phyloP scores from a whole-genome alignment of 2,797 vertebrate species.

The Danio choprae region DNA sequence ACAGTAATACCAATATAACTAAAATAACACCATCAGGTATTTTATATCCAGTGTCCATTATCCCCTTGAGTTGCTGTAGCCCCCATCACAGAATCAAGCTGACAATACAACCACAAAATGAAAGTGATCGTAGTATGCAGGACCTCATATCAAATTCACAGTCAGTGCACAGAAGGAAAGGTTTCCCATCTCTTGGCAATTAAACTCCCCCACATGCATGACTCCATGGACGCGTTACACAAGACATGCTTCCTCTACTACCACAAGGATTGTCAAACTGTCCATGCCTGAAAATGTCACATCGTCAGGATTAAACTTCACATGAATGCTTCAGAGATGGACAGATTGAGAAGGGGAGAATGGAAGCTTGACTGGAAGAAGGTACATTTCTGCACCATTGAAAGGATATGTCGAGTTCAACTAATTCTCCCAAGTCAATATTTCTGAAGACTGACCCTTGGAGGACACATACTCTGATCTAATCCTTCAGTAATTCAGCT shows the following conservation, averaged over 20 bases:
- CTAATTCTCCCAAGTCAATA: slow-evolving; percentile 29
- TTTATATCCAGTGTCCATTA: background rate
- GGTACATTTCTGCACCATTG: background rate
- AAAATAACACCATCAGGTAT: background rate
- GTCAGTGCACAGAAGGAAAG: slow-evolving; percentile 17
- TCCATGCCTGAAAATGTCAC: slow-evolving; percentile 26
- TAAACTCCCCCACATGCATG: slow-evolving; percentile 7
- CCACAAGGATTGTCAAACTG: slow-evolving; percentile 22
- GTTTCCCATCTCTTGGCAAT: slow-evolving; percentile 11
- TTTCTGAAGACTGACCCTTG: background rate
- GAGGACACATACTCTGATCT: slow-evolving; percentile 26
- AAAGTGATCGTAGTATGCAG: slow-evolving; percentile 1
- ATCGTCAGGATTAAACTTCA: slow-evolving; percentile 3
- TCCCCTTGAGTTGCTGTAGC: background rate
- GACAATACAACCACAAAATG: background rate
- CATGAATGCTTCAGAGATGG: background rate
- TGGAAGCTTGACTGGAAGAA: background rate
- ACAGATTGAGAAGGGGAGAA: slow-evolving; percentile 19
- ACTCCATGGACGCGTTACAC: slow-evolving; percentile 1
- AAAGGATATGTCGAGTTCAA: slow-evolving; percentile 26
- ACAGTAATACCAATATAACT: background rate
- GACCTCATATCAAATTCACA: slow-evolving; percentile 19
- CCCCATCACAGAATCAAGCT: background rate
- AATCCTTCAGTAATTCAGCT: slow-evolving; percentile 38
- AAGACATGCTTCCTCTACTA: slow-evolving; percentile 30